Base-by-base conservation (phyloP, 2,888 invertebrate genomes). In the Standfussiana lucernea region DNA sequence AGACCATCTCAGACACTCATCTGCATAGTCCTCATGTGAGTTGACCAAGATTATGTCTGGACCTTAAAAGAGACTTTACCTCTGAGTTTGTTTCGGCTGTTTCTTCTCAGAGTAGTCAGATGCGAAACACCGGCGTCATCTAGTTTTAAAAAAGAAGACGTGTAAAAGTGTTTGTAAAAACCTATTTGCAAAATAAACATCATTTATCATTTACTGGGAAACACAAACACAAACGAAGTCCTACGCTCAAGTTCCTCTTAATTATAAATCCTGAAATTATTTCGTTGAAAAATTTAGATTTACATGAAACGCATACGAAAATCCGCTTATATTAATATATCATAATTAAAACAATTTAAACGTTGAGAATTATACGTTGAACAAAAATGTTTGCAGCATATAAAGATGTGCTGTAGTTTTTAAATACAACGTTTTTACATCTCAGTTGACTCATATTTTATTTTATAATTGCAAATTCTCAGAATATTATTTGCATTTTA, bases 261-360 rank as follows among this genome's bases (percentile, higher is more conserved):
- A 61, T 24, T 10, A 18, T 18, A 13, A 40, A 2, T 8, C 10
- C 1, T 13, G 28, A 45, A 64, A 35, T 64, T 18, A 45, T 56
- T 45, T 77, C 4, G n/a, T 53, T 37, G 2, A 47, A 32, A 77
- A 24, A 45, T 64, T 3, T 32, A 42, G 47, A 6, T 50, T n/a
- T 35, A 50, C 40, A 40, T 7, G 13, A 1, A 40, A 28, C 40
- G 21, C 42, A 62, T 28, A 24, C 24, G 15, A 35, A 7, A 6
- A 61, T 69, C 7, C 10, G 21, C 18, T 62, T 62, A 56, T 70
- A 70, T 67, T 67, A 50, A 67, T 59, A 62, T 62, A 72, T 66
- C 32, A 15, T 24, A 11, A 11, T 45, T 42, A 13, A 42, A 24
- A n/a, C 24, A 3, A 77, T 69, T 18, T 47, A 68, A 61, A 66